Evolutionary conservation across 2,888 invertebrate species (phyloP), one percentile per base, ranked within the genome.

Genomic region (Stenichneumon culpator): DNA sequence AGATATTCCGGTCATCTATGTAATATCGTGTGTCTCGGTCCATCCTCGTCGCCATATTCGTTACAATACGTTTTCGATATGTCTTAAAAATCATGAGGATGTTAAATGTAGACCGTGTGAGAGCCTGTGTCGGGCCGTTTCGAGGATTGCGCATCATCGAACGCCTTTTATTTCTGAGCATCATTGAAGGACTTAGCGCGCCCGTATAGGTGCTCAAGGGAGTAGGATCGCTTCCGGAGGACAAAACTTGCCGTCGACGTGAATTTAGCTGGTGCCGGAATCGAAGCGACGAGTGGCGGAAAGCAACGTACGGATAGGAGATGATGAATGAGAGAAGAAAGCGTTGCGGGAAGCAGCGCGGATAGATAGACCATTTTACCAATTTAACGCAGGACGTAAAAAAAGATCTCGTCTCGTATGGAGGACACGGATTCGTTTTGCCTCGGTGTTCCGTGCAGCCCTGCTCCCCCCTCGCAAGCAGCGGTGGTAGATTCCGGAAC

Each of bases 171-270:
- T 19, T 74, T 79, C 9, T 1, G 1, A 36, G 9, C 9, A 70
- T 47, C 70, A 79, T 79, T 79, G 63, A 70, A 75, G 65, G 32
- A 54, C 63, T 73, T 70, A 70, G 32, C 32, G 74, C 60, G 60
- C 54, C 52, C 52, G 25, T 47, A 57, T 32, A 16, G 69, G 67
- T 67, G 65, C n/a, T n/a, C 36, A 36, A 75, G 47, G 44, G 65
- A 70, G 74, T 63, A 57, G 79, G 75, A 83, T 79, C 44, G 68
- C 74, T 74, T 75, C 47, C 52, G 75, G 63, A 52, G 75, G 74
- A 54, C 69, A 63, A 19, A 73, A 60, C 44, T 44, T 47, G 39
- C 19, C 6, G 44, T 22, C 11, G 57, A 73, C 9, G 54, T 9
- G 57, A 60, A 73, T 73, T 60, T 60, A 39, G 44, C 57, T 11